Base-by-base conservation (phyloP, 2,113 vertebrate genomes). In the Xenopus tropicalis region DNA sequence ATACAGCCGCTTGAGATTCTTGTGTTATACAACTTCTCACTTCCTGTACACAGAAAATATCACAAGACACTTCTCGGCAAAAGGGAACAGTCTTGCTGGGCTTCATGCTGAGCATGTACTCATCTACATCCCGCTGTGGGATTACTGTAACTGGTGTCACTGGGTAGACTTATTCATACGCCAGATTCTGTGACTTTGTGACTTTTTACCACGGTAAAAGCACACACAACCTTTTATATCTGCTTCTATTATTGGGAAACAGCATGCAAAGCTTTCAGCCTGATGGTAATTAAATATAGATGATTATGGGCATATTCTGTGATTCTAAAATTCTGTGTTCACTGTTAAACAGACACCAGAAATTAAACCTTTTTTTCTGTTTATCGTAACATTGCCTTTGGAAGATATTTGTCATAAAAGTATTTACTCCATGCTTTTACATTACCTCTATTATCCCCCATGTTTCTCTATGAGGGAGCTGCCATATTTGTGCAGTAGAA, bases 111-210 rank as follows among this genome's bases (percentile, higher is more conserved):
- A 25, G 13, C 19, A 19, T 52, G 16, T 37, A 63, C 70, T 51
- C 43, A 72, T 72, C 11, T 14, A 37, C 25, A 51, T 8, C 59
- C 3, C 37, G 17, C 29, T 37, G 29, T 6, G 29, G 2, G 56
- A 21, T 72, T 72, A 72, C 71, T 66, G 71, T 72, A 72, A 72
- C 1, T 16, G 17, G 37, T 72, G 61, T 64, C 61, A 43, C 16
- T 44, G 21, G 37, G 64, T 24, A 6, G 43, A 51, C 46, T 19
- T 29, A 57, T 11, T 57, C 54, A 57, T 57, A 37, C 29, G 10
- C 29, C 29, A 9, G 13, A 20, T 57, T 57, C 4, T n/a, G n/a
- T n/a, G n/a, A n/a, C n/a, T n/a, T 21, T 5, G 5, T 6, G 17
- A 3, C 20, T 57, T 3, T 21, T 7, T 19, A 57, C 19, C 11